phyloP scores from a whole-genome alignment of 92 coral and sea anemone genomes.

The Anthopleura xanthogrammica region DNA sequence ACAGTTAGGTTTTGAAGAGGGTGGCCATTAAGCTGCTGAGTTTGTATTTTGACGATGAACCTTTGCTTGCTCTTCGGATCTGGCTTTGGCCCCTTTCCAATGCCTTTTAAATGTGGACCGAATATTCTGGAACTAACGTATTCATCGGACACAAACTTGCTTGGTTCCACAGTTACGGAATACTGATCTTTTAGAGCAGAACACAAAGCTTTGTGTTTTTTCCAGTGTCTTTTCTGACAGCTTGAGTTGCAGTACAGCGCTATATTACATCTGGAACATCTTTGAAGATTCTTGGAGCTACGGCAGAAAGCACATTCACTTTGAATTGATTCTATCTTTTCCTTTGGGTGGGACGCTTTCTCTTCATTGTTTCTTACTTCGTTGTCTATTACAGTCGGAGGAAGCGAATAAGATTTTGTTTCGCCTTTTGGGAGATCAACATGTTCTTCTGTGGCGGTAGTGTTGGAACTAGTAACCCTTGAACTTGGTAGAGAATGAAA shows the following conservation, averaged over 20 bases:
- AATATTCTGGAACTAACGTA: constrained; percentile 13
- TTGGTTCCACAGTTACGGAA: constrained; percentile 39
- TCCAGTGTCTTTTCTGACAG: constrained; percentile 44
- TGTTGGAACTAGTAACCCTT: background rate
- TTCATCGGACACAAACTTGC: background rate
- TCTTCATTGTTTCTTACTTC: constrained; percentile 35
- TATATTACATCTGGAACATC: constrained; percentile 44
- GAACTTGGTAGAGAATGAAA: background rate
- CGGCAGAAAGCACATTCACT: constrained; percentile 38
- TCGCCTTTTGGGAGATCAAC: constrained; percentile 19
- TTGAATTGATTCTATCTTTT: background rate
- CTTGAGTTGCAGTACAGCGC: constrained; percentile 52
- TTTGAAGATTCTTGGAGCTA: constrained; percentile 13
- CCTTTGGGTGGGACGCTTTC: constrained; percentile 37
- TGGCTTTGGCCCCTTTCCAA: constrained; percentile 45
- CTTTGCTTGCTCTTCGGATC: constrained; percentile 18
- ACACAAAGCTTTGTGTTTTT: constrained; percentile 53
- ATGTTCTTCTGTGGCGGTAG: background rate
- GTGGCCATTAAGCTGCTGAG: constrained; percentile 36
- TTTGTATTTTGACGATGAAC: constrained; percentile 66
- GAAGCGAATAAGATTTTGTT: background rate
- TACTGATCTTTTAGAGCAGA: constrained; percentile 27
- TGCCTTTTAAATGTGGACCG: constrained; percentile 59
- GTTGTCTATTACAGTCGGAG: constrained; percentile 34
- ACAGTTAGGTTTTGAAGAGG: constrained; percentile 44